Base-by-base conservation (phyloP, 2,113 vertebrate genomes). In the Amia ocellicauda region DNA sequence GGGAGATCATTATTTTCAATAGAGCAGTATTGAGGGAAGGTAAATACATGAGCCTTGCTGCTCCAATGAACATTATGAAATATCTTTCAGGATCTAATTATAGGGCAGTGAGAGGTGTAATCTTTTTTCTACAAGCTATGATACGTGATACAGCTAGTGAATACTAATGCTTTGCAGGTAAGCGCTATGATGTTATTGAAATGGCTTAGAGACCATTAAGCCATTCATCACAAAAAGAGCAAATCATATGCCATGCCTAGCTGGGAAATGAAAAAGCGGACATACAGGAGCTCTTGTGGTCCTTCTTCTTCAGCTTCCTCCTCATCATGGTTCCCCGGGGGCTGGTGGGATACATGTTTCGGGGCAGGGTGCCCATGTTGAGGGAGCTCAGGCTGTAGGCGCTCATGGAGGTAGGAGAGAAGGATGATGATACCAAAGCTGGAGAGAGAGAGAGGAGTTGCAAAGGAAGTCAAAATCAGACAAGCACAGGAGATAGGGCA, bases 361-460 rank as follows among this genome's bases (percentile, higher is more conserved):
- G 91, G 75, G 97, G 95, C 80, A 98, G 83, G 24, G 94, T 94
- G 76, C 92, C 93, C 92, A 95, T 93, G 83, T 97, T 97, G 66
- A 99, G 92, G 72, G 96, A 98, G 72, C 95, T 98, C 85, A 99
- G 92, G 84, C 97, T 99, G 77, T 99, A 98, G 10, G 94, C 95
- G 22, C 95, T 98, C 95, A 98, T 95, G 84, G 97, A 98, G 83
- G 94, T 92, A 58, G 96, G 96, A 73, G 95, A 97, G 82, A 98
- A 98, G 70, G 96, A 95, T 29, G 96, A 88, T 61, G 90, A 96
- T 78, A 95, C 92, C 79, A 98, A 72, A 60, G 95, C 94, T 91
- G 90, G 80, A 85, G 85, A 22, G 71, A 88, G 80, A 89, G 84
- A 28, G 69, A 42, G 83, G 9, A 58, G 28, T 64, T 17, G 42